Conservation (phyloP, 2,888 invertebrate genomes). For the Griposia aprilina region DNA sequence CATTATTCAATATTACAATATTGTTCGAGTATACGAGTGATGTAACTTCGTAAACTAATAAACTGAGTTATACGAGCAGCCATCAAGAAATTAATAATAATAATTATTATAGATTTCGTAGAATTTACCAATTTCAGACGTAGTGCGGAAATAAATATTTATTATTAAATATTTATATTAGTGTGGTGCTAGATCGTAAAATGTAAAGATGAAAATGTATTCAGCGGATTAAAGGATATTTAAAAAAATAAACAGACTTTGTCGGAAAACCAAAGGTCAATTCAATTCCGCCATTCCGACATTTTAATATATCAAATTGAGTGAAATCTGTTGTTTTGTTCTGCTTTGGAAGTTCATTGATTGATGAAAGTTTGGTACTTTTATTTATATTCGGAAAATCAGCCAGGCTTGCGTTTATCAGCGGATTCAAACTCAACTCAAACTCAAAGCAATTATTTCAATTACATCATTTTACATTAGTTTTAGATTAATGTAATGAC, state of each 20-base stretch:
- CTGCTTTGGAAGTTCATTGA: too few species aligned
- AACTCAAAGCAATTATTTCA: too few species aligned
- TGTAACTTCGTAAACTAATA: slow-evolving; percentile 18
- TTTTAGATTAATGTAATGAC: too few species aligned
- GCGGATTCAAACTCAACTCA: too few species aligned
- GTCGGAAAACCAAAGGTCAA: neutral
- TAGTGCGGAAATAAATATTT: slow-evolving; percentile 7
- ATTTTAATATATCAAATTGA: neutral
- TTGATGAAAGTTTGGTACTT: too few species aligned
- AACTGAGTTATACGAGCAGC: slow-evolving; percentile 8
- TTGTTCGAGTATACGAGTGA: neutral
- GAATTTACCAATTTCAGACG: slow-evolving; percentile 14
- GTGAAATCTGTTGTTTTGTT: too few species aligned
- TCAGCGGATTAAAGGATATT: neutral
- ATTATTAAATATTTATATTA: neutral
- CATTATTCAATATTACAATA: slow-evolving; percentile 13
- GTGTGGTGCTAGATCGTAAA: slow-evolving; percentile 3
- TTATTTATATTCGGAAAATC: too few species aligned
- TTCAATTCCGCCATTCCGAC: neutral
- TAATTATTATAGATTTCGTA: slow-evolving; percentile 6
- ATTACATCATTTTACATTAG: too few species aligned
- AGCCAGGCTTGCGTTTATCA: too few species aligned
- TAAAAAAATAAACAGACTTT: neutral
- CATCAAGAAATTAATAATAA: slow-evolving; percentile 19
- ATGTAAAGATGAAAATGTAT: slow-evolving; percentile 10